phyloP scores from a whole-genome alignment of 92 coral and sea anemone species.

The Muricea muricata region DNA sequence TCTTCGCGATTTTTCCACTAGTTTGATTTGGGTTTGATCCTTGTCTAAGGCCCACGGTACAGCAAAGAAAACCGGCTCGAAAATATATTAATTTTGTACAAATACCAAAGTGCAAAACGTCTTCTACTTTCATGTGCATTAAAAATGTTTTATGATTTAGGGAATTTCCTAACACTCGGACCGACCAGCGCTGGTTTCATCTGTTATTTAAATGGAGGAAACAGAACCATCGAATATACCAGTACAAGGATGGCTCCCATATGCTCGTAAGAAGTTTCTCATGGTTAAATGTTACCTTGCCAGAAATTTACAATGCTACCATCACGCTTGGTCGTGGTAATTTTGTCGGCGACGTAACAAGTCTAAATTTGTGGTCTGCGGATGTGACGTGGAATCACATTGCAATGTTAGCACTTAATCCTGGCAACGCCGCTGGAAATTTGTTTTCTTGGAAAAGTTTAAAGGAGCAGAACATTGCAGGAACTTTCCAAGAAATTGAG shows the following conservation, averaged over 20 bases:
- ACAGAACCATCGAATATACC: too few relatives aligned
- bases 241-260: too few relatives aligned
- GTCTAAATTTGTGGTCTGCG: slow-evolving; percentile 10
- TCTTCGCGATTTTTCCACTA: too few relatives aligned
- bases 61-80: too few relatives aligned
- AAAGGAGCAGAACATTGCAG: neutral
- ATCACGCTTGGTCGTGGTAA: neutral
- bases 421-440: slow-evolving; percentile 11
- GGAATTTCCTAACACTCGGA: neutral
- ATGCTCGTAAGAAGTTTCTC: too few relatives aligned
- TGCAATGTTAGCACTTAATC: neutral
- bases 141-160: neutral
- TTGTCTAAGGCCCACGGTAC: too few relatives aligned
- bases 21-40: too few relatives aligned
- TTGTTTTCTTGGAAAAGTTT: slow-evolving; percentile 4
- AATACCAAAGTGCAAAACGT: too few relatives aligned
- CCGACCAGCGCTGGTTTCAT: neutral
- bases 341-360: neutral
- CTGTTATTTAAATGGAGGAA: neutral
- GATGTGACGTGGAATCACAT: neutral
- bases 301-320: neutral
- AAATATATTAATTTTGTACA: too few relatives aligned
- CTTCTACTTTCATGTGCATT: too few relatives aligned
- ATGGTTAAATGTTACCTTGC: too few relatives aligned
- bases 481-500: neutral